These are phyloP conservation scores for Tribolium madens DNA, from an alignment of 1,140 invertebrate species.

Conservation along the genomic window DNA sequence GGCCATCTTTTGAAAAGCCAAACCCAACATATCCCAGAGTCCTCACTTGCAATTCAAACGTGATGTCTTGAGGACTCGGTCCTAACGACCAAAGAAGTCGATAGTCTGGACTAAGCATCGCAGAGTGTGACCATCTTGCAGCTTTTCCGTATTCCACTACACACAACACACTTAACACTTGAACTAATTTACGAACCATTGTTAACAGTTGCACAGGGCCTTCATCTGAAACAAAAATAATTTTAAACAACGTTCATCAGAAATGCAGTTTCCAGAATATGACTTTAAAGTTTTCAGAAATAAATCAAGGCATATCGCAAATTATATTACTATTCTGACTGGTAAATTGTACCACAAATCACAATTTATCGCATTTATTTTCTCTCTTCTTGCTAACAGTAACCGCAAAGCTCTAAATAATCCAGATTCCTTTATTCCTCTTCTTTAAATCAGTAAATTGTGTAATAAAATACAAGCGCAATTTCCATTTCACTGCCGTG, in stretches of 20 bases:
- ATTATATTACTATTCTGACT: background rate
- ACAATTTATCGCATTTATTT: background rate
- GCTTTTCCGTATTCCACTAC: slow-evolving; percentile 49
- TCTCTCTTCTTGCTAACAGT: background rate
- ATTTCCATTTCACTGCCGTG: background rate
- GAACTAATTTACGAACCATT: slow-evolving; percentile 57
- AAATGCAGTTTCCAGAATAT: too few relatives aligned
- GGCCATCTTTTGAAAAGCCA: slow-evolving; percentile 82
- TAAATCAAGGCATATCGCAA: background rate
- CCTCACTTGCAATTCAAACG: slow-evolving; percentile 83
- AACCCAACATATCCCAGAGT: slow-evolving; percentile 85
- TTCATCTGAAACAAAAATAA: slow-evolving; percentile 28
- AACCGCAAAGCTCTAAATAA: background rate
- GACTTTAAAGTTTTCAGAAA: background rate
- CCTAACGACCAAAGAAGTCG: slow-evolving; percentile 64
- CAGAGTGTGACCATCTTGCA: slow-evolving; percentile 64
- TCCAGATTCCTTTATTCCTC: background rate
- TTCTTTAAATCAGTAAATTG: background rate
- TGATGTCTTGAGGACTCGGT: slow-evolving; percentile 72
- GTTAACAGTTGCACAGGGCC: slow-evolving; percentile 2
- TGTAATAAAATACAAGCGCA: background rate
- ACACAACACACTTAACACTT: slow-evolving; percentile 61
- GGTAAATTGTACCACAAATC: background rate
- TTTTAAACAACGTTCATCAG: too few relatives aligned
- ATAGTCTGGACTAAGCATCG: slow-evolving; percentile 64